These are phyloP conservation scores for Ischnura elegans DNA, from an alignment of 2,888 invertebrate genomes.

Conservation along the genomic window DNA sequence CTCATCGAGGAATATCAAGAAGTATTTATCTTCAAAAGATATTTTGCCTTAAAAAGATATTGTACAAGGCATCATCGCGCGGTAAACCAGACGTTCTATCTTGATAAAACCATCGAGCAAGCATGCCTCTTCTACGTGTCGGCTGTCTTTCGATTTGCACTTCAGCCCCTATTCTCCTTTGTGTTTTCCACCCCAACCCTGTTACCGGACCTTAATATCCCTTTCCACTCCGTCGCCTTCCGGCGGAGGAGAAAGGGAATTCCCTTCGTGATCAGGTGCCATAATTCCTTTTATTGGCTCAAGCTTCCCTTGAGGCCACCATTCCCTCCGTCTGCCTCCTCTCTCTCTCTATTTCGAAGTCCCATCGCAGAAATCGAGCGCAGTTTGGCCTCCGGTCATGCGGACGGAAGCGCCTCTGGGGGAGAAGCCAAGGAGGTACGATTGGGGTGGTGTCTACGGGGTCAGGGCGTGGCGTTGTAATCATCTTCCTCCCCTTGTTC, in stretches of 20 bases:
- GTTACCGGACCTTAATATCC: not conserved
- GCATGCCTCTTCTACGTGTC: too few relatives aligned
- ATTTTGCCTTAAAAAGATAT: too few relatives aligned
- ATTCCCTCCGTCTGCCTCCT: not conserved
- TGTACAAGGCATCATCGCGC: too few relatives aligned
- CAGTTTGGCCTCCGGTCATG: conserved; percentile 2
- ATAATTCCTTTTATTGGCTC: conserved; percentile 29
- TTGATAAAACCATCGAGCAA: too few relatives aligned
- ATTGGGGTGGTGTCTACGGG: not conserved
- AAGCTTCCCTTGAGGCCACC: not conserved
- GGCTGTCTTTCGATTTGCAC: not conserved
- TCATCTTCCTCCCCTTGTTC: not conserved
- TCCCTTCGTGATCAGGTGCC: conserved; percentile 18
- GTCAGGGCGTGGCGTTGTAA: not conserved
- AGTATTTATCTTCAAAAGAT: too few relatives aligned
- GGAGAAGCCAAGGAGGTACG: not conserved
- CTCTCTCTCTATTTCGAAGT: not conserved
- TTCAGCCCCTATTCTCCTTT: not conserved
- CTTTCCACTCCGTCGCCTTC: too few relatives aligned
- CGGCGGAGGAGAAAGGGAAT: too few relatives aligned
- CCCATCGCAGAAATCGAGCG: conserved; percentile 24
- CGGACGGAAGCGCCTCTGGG: not conserved
- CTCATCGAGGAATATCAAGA: too few relatives aligned
- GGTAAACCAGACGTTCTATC: too few relatives aligned
- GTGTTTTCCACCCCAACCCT: not conserved